phyloP scores from a whole-genome alignment of 2,797 vertebrate species.

The Peromyscus aztecus region DNA sequence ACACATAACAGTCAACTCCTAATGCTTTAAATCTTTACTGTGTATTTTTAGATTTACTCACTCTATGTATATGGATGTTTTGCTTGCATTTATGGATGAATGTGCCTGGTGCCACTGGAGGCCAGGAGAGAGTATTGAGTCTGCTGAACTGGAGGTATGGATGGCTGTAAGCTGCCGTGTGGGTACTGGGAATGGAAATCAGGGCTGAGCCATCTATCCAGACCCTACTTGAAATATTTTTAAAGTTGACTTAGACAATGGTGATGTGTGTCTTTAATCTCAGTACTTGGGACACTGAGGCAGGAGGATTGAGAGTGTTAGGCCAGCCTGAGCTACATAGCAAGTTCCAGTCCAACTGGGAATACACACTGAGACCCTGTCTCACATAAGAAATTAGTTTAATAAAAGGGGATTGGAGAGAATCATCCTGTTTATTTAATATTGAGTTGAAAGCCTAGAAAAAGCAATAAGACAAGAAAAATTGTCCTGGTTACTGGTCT shows the following conservation, averaged over 20 bases:
- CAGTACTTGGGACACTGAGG: background rate
- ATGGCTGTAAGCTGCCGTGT: background rate
- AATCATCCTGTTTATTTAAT: background rate
- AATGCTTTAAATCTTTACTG: background rate
- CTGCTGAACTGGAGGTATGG: background rate
- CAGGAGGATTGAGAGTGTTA: background rate
- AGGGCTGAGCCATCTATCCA: background rate
- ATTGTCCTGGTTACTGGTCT: background rate
- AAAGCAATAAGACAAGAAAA: conserved; percentile 18
- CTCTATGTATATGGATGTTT: background rate
- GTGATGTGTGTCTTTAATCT: background rate
- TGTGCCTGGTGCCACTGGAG: background rate
- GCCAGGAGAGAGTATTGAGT: background rate
- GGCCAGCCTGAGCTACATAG: background rate
- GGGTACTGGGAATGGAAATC: background rate
- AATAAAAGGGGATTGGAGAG: background rate
- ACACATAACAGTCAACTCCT: background rate
- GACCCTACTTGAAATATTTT: background rate
- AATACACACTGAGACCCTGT: background rate
- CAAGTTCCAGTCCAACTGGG: background rate
- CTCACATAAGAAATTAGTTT: background rate
- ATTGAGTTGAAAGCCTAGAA: background rate
- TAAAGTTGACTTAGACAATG: background rate
- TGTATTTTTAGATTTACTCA: background rate
- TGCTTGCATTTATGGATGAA: background rate